Percentiles rank a stretch among this genome's conserved stretches.
Conservation (phyloP, 2,113 vertebrate genomes). For the Plectropomus leopardus region DNA sequence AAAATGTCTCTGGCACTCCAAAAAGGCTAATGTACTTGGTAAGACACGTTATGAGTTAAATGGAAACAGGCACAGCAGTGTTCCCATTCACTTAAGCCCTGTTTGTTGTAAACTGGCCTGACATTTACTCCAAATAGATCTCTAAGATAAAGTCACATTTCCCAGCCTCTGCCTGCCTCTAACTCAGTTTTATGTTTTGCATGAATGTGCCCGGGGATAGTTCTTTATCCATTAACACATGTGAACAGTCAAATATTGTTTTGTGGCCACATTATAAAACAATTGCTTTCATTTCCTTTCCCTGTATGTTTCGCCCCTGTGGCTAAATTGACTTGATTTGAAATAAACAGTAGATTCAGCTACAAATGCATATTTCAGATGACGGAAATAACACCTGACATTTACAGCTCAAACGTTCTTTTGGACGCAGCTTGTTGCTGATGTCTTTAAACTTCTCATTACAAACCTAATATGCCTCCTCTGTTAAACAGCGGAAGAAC, state of each 20-base stretch:
- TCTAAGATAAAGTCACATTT: slow-evolving; percentile 47
- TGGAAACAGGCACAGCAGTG: slow-evolving; percentile 51
- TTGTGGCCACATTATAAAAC: slow-evolving; percentile 69
- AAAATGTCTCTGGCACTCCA: slow-evolving; percentile 4
- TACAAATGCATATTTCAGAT: slow-evolving; percentile 61
- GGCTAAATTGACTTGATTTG: slow-evolving; percentile 72
- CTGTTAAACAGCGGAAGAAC: slow-evolving; percentile 75
- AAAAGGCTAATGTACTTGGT: slow-evolving; percentile 33
- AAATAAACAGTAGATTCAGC: slow-evolving; percentile 56
- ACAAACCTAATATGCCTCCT: slow-evolving; percentile 60
- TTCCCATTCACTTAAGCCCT: slow-evolving; percentile 43
- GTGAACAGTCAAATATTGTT: slow-evolving; percentile 65
- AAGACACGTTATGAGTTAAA: slow-evolving; percentile 23
- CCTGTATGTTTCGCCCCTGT: slow-evolving; percentile 46
- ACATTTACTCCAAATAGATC: slow-evolving; percentile 55
- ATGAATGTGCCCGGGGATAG: slow-evolving; percentile 59
- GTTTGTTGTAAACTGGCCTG: slow-evolving; percentile 38
- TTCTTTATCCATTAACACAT: slow-evolving; percentile 65
- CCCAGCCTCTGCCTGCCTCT: slow-evolving; percentile 4
- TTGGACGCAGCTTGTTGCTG: slow-evolving; percentile 20
- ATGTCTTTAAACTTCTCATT: slow-evolving; percentile 66
- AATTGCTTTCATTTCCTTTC: slow-evolving; percentile 72
- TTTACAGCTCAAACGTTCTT: slow-evolving; percentile 46
- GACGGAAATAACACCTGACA: slow-evolving; percentile 54
- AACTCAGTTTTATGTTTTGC: slow-evolving; percentile 55